Conservation (phyloP, 2,888 invertebrate genomes). For the Nipponacmea schrenckii region DNA sequence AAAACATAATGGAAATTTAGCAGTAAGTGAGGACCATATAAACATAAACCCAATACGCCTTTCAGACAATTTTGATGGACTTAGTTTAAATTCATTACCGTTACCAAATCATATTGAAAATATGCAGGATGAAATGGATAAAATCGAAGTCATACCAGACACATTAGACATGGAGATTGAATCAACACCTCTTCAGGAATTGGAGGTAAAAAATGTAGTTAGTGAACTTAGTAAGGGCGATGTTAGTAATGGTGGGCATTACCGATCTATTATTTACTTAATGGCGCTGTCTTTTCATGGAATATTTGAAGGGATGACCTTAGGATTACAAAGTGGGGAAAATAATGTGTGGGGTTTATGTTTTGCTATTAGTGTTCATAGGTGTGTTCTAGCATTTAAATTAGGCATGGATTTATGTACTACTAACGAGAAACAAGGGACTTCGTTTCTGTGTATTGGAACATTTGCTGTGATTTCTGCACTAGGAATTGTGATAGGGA, state of each 20-base stretch:
- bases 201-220: slow-evolving; percentile 55
- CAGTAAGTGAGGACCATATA: background rate
- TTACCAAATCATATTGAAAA: background rate
- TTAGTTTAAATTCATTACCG: slow-evolving; percentile 1
- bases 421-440: slow-evolving; percentile 52
- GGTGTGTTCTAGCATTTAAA: slow-evolving; percentile 56
- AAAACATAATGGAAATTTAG: background rate
- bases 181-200: slow-evolving; percentile 28
- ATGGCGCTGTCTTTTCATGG: slow-evolving; percentile 59
- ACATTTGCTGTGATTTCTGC: slow-evolving; percentile 55
- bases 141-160: background rate
- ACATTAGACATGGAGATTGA: slow-evolving; percentile 5
- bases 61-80: background rate
- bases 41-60: background rate
- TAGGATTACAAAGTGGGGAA: slow-evolving; percentile 53
- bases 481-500: slow-evolving; percentile 54
- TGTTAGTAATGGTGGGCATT: slow-evolving; percentile 48
- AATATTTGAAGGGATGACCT: slow-evolving; percentile 59
- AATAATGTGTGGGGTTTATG: slow-evolving; percentile 57
- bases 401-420: slow-evolving; percentile 54
- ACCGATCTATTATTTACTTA: slow-evolving; percentile 53
- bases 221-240: slow-evolving; percentile 51
- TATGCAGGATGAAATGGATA: background rate
- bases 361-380: slow-evolving; percentile 53
- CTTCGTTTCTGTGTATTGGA: slow-evolving; percentile 52